Percentiles rank a stretch among this genome's conserved stretches.
phyloP scores from a whole-genome alignment of 1,140 invertebrate species.

The Drosophila serrata region DNA sequence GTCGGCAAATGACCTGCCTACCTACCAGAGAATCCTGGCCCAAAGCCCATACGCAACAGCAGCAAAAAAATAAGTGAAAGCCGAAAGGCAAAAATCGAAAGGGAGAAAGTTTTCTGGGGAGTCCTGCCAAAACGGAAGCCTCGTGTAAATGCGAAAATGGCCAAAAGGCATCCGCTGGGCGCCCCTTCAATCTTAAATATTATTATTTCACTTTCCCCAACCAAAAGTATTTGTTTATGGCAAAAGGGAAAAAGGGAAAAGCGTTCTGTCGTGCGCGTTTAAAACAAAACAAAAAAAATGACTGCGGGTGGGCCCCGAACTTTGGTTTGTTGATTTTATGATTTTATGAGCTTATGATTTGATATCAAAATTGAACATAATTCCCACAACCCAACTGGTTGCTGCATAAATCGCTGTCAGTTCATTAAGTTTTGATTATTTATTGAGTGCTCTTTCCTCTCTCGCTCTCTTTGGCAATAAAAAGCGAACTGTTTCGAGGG shows the following conservation, averaged over 20 bases:
- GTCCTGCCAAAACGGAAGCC: constrained; percentile 70
- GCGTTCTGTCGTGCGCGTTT: constrained; percentile 47
- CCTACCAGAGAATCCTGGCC: constrained; percentile 15
- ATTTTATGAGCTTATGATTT: constrained; percentile 79
- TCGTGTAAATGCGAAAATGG: constrained; percentile 63
- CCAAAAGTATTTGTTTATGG: constrained; percentile 12
- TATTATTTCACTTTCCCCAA: constrained; percentile 25
- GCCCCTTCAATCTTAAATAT: constrained; percentile 54
- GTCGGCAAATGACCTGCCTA: constrained; percentile 44
- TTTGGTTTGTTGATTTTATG: constrained; percentile 70
- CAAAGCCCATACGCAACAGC: constrained; percentile 1
- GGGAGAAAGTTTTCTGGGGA: constrained; percentile 19
- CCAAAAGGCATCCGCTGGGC: constrained; percentile 60
- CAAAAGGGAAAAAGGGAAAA: neutral
- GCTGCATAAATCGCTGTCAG: constrained; percentile 74
- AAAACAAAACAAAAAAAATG: too few species aligned
- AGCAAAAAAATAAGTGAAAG: neutral
- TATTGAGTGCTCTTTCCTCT: constrained; percentile 40
- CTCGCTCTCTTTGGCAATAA: constrained; percentile 11
- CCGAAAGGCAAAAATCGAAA: neutral
- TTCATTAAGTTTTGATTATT: constrained; percentile 71
- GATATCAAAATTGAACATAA: constrained; percentile 67
- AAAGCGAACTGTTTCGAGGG: constrained; percentile 30
- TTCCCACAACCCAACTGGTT: constrained; percentile 20
- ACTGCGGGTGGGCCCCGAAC: constrained; percentile 46